Conservation (phyloP, 2,888 invertebrate genomes). For the Philonicus albiceps region DNA sequence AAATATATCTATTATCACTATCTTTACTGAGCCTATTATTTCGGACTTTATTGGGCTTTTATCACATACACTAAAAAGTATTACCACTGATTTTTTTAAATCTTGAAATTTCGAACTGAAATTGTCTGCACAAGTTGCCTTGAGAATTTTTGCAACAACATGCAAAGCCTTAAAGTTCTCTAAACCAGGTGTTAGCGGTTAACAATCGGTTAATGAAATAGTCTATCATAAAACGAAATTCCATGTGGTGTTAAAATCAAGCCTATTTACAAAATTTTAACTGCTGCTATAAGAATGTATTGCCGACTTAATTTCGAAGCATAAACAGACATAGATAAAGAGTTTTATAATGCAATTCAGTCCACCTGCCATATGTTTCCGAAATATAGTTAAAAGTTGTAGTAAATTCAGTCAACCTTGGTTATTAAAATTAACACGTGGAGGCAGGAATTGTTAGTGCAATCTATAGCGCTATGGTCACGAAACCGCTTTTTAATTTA, state of each 20-base stretch:
- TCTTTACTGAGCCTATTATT: too few species aligned
- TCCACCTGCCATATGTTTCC: background rate
- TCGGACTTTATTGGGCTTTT: too few species aligned
- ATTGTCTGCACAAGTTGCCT: background rate
- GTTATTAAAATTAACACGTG: background rate
- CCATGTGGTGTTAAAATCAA: background rate
- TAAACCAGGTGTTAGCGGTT: background rate
- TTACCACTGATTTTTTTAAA: background rate
- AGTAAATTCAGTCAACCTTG: background rate
- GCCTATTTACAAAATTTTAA: background rate
- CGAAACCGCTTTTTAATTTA: background rate
- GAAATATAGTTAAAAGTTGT: background rate
- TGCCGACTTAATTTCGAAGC: background rate
- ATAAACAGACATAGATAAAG: background rate
- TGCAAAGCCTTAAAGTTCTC: background rate
- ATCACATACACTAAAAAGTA: background rate
- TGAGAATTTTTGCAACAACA: background rate
- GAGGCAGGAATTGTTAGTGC: background rate
- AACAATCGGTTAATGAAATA: background rate
- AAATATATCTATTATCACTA: too few species aligned
- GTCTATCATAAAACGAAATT: background rate
- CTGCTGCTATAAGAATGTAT: background rate
- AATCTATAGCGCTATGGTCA: background rate
- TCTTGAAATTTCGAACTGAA: background rate
- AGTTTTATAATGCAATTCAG: background rate